phyloP scores from a whole-genome alignment of 1,140 invertebrate genomes.

The Caenorhabditis tropicalis region DNA sequence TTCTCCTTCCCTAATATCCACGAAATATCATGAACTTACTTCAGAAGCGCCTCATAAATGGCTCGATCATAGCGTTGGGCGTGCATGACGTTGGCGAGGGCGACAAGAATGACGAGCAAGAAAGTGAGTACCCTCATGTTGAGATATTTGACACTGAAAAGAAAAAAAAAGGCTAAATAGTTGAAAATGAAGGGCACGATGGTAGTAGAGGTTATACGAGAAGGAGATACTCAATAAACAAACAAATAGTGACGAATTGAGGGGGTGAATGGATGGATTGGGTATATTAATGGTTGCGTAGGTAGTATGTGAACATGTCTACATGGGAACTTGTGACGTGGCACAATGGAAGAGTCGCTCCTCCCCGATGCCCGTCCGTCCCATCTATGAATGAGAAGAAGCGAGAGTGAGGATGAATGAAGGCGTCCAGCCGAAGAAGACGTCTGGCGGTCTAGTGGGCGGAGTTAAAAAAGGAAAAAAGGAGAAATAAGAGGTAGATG shows the following conservation, averaged over 20 bases:
- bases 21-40: constrained; percentile 26
- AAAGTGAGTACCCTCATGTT: constrained; percentile 53
- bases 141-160: constrained; percentile 44
- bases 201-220: neutral
- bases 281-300: neutral
- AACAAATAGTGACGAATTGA: constrained; percentile 37
- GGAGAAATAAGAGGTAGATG: neutral
- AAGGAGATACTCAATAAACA: neutral
- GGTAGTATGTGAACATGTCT: neutral
- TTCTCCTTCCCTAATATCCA: neutral
- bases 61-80: constrained; percentile 46
- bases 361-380: neutral
- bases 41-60: constrained; percentile 48
- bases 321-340: neutral
- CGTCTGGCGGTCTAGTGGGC: constrained; percentile 13
- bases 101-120: constrained; percentile 43
- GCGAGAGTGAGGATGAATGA: neutral
- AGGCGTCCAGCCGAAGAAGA: constrained; percentile 8
- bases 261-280: neutral
- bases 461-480: neutral
- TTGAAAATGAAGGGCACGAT: neutral
- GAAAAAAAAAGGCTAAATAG: neutral
- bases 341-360: neutral
- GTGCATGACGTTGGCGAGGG: constrained; percentile 29
- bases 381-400: neutral